Conservation (phyloP, 1,140 invertebrate genomes). For the Zaprionus africanus region DNA sequence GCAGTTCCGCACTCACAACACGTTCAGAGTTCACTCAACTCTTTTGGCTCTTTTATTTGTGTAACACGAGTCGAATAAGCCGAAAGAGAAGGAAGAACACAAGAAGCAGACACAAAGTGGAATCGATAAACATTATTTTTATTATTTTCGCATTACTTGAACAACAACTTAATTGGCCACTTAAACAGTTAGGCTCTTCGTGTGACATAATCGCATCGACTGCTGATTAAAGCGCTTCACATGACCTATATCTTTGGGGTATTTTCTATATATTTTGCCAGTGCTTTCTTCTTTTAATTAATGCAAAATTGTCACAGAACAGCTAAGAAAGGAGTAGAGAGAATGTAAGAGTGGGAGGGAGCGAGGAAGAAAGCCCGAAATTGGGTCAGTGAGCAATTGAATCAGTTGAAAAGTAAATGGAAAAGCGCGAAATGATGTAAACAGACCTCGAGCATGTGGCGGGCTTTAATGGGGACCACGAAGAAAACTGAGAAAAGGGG, state of each 20-base stretch:
- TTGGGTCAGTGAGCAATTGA: slow-evolving; percentile 57
- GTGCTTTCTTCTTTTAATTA: slow-evolving; percentile 29
- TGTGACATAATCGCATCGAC: slow-evolving; percentile 25
- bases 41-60: slow-evolving; percentile 34
- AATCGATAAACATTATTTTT: slow-evolving; percentile 27
- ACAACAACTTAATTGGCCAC: slow-evolving; percentile 56
- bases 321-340: neutral
- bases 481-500: slow-evolving; percentile 10
- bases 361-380: slow-evolving; percentile 27
- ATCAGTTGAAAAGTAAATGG: slow-evolving; percentile 10
- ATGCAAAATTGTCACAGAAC: slow-evolving; percentile 34
- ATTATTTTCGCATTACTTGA: slow-evolving; percentile 11
- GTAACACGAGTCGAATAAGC: slow-evolving; percentile 36
- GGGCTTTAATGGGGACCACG: slow-evolving; percentile 24
- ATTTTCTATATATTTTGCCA: slow-evolving; percentile 7
- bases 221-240: slow-evolving; percentile 3
- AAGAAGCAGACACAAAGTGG: slow-evolving; percentile 5
- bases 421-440: slow-evolving; percentile 39
- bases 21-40: slow-evolving; percentile 52
- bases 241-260: slow-evolving; percentile 24
- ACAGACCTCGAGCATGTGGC: slow-evolving; percentile 62
- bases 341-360: neutral
- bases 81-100: neutral
- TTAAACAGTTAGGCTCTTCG: slow-evolving; percentile 27
- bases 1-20: slow-evolving; percentile 17